These are phyloP conservation scores for Myotis davidii DNA, from an alignment of 2,113 vertebrate species.

Conservation along the genomic window DNA sequence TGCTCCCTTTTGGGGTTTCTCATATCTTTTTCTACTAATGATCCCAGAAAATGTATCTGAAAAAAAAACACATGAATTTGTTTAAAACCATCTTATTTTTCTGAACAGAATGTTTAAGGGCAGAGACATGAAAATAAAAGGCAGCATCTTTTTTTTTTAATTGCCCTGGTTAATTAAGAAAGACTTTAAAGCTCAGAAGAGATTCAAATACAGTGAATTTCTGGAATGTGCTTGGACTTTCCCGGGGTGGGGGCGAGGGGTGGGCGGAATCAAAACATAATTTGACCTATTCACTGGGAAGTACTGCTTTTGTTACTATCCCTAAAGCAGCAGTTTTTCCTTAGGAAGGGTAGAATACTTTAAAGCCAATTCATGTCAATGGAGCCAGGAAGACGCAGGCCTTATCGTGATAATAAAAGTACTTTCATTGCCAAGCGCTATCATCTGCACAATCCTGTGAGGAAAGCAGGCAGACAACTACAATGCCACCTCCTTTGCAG, in stretches of 20 bases:
- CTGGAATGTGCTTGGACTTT: not conserved
- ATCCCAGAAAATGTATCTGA: constrained; percentile 35
- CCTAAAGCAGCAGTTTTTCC: not conserved
- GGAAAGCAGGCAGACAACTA: not conserved
- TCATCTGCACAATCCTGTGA: not conserved
- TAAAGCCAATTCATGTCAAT: not conserved
- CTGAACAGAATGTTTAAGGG: constrained; percentile 42
- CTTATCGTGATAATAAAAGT: not conserved
- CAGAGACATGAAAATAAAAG: constrained; percentile 47
- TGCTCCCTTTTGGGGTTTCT: constrained; percentile 13
- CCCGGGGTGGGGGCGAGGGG: accelerated
- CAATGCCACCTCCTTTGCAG: not conserved
- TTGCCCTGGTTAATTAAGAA: not conserved
- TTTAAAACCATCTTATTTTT: constrained; percentile 14
- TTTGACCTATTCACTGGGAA: not conserved
- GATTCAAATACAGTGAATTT: constrained; percentile 33
- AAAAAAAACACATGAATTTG: constrained; percentile 39
- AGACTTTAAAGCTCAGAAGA: not conserved
- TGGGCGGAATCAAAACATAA: not conserved
- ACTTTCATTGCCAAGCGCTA: not conserved
- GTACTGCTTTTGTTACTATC: not conserved
- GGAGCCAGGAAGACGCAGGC: not conserved
- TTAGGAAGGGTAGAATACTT: not conserved
- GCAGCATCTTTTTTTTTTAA: not conserved
- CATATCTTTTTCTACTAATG: constrained; percentile 37